These are phyloP conservation scores for Thermophis baileyi DNA, from an alignment of 2,113 vertebrate genomes.

Conservation along the genomic window DNA sequence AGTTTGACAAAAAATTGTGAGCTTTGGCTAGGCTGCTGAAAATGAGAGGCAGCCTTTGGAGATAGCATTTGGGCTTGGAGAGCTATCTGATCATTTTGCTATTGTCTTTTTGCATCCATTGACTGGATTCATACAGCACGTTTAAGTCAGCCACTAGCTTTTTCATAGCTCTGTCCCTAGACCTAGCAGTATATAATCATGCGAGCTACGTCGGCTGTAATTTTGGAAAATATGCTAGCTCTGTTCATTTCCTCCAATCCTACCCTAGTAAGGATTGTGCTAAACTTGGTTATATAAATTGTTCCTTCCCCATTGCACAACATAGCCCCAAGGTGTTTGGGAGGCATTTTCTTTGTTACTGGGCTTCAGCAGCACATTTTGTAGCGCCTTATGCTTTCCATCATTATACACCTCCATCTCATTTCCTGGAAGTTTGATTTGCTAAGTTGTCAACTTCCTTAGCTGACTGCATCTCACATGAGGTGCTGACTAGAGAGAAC, in stretches of 20 bases:
- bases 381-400: background rate
- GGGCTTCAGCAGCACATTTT: background rate
- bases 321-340: background rate
- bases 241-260: background rate
- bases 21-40: background rate
- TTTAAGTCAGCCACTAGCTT: background rate
- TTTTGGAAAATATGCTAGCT: background rate
- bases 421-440: background rate
- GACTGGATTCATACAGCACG: background rate
- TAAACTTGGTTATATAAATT: background rate
- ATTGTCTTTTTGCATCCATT: background rate
- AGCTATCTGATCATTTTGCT: background rate
- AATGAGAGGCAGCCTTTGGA: background rate
- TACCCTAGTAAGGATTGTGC: background rate
- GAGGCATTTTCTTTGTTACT: background rate
- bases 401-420: background rate
- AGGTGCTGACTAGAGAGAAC: background rate
- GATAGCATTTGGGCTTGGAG: background rate
- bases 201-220: background rate
- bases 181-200: background rate
- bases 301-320: background rate
- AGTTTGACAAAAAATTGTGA: background rate
- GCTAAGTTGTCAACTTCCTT: background rate
- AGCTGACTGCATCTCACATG: background rate
- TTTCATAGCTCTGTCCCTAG: background rate